Evolutionary conservation across 2,888 invertebrate species (phyloP).

Genomic region (Drosophila buzzatii): DNA sequence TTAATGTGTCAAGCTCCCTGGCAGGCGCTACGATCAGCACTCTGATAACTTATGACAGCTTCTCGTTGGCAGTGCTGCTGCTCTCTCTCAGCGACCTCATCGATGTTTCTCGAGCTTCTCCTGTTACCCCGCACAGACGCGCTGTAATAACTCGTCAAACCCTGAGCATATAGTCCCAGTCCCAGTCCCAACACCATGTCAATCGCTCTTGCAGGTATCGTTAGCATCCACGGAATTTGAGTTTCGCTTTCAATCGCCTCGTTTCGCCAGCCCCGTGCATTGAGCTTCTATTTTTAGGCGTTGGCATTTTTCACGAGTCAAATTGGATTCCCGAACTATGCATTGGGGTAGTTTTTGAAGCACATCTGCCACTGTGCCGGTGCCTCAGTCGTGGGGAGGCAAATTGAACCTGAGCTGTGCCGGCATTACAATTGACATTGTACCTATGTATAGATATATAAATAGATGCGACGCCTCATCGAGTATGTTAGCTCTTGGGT

Average conservation of each 20-base stretch:
- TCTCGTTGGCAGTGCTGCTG: slow-evolving; percentile 33
- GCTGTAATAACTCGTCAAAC: slow-evolving; percentile 76
- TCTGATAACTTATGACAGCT: slow-evolving; percentile 73
- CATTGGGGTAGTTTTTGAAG: slow-evolving; percentile 59
- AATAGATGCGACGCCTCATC: slow-evolving; percentile 42
- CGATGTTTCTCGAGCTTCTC: slow-evolving; percentile 56
- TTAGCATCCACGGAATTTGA: slow-evolving; percentile 55
- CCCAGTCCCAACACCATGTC: slow-evolving; percentile 33
- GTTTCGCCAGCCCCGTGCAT: slow-evolving; percentile 34
- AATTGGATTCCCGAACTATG: slow-evolving; percentile 58
- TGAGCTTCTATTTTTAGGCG: slow-evolving; percentile 66
- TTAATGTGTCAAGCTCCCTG: slow-evolving; percentile 47
- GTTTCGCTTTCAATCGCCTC: slow-evolving; percentile 54
- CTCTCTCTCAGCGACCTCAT: slow-evolving; percentile 18
- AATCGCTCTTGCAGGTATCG: slow-evolving; percentile 59
- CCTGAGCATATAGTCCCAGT: not conserved
- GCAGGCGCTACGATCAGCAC: slow-evolving; percentile 49
- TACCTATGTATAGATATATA: slow-evolving; percentile 50
- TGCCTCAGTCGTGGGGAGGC: slow-evolving; percentile 40
- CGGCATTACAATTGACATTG: slow-evolving; percentile 66
- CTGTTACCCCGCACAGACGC: slow-evolving; percentile 52
- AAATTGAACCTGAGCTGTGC: slow-evolving; percentile 69
- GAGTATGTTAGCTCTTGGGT: slow-evolving; percentile 54
- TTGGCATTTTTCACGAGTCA: slow-evolving; percentile 65
- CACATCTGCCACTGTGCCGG: slow-evolving; percentile 57